Evolutionary conservation across 2,113 vertebrate genomes (phyloP).

Genomic region (Podilymbus podiceps): DNA sequence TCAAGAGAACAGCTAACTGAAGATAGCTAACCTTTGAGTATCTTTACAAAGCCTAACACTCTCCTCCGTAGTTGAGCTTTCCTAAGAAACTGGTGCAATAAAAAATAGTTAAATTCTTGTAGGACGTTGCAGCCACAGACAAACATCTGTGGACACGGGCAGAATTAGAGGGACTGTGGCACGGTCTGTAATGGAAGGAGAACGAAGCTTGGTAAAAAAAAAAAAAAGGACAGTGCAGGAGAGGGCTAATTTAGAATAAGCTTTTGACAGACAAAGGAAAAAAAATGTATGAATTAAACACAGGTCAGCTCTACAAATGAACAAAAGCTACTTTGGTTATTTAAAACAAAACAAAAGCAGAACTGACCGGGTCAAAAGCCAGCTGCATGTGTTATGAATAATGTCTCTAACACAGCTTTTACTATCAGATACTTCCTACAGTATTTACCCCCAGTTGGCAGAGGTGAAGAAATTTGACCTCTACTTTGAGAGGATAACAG

Average conservation of each 20-base stretch:
- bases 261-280: neutral
- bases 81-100: neutral
- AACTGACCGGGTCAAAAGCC: neutral
- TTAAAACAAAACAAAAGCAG: neutral
- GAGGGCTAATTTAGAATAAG: neutral
- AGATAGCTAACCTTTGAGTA: neutral
- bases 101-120: neutral
- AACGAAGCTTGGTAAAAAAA: neutral
- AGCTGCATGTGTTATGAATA: neutral
- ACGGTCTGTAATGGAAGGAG: accelerated
- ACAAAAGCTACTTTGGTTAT: neutral
- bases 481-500: neutral
- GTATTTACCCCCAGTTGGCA: neutral
- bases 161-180: neutral
- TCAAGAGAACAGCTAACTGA: neutral
- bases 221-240: neutral
- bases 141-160: neutral
- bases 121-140: accelerated
- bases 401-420: neutral
- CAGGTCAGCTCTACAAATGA: neutral
- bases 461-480: neutral
- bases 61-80: neutral
- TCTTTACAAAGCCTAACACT: neutral
- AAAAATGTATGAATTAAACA: neutral
- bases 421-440: neutral